Evolutionary conservation across 2,888 invertebrate genomes (phyloP).

Genomic region (Oligia fasciuncula): DNA sequence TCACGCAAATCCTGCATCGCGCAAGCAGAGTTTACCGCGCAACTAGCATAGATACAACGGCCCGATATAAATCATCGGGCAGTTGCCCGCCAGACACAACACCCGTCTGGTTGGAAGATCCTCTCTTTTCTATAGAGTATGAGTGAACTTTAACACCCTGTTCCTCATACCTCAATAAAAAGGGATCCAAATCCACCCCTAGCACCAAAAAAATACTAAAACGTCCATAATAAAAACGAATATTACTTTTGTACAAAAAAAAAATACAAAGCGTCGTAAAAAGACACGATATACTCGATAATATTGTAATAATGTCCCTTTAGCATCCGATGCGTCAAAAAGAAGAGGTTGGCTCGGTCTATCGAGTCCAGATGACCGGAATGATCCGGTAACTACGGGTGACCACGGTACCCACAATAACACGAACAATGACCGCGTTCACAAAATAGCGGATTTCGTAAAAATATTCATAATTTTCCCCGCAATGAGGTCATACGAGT

Average conservation of each 20-base stretch:
- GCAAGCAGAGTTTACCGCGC: too few relatives aligned
- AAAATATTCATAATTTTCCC: slow-evolving; percentile 83
- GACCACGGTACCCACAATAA: slow-evolving; percentile 66
- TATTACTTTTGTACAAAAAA: slow-evolving; percentile 25
- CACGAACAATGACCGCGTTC: slow-evolving; percentile 79
- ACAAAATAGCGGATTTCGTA: slow-evolving; percentile 79
- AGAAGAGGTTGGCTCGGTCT: slow-evolving; percentile 68
- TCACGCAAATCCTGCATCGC: too few relatives aligned
- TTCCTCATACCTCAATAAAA: background rate
- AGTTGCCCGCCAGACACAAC: too few relatives aligned
- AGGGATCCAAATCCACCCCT: slow-evolving; percentile 10
- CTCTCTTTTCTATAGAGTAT: too few relatives aligned
- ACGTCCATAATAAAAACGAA: slow-evolving; percentile 25
- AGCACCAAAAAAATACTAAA: slow-evolving; percentile 27
- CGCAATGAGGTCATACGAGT: slow-evolving; percentile 73
- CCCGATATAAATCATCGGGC: too few relatives aligned
- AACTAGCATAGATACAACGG: too few relatives aligned
- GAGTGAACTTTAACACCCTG: too few relatives aligned
- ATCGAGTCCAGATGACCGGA: slow-evolving; percentile 75
- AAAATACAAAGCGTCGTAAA: slow-evolving; percentile 41
- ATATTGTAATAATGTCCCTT: slow-evolving; percentile 48
- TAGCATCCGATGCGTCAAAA: slow-evolving; percentile 41
- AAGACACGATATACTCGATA: slow-evolving; percentile 46
- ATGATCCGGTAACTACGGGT: slow-evolving; percentile 68
- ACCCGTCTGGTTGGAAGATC: too few relatives aligned